These are phyloP conservation scores for Zaprionus taronus DNA, from an alignment of 1,140 invertebrate genomes.

Conservation along the genomic window DNA sequence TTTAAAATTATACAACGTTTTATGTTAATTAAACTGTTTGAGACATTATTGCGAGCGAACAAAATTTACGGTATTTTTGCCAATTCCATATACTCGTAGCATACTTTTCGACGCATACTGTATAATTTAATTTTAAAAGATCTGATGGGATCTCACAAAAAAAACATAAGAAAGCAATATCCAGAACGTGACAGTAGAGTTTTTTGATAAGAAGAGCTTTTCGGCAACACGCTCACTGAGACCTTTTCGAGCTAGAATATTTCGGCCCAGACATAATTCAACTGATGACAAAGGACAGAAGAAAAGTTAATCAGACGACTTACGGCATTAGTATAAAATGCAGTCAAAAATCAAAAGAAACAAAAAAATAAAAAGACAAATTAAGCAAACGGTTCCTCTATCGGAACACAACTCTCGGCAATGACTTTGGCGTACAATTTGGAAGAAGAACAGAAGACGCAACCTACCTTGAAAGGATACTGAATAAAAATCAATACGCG, in stretches of 20 bases:
- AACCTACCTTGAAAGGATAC: conserved; percentile 24
- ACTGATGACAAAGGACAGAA: conserved; percentile 38
- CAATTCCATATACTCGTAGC: conserved; percentile 12
- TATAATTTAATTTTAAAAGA: background rate
- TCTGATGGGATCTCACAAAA: background rate
- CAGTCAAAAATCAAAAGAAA: conserved; percentile 35
- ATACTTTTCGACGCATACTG: conserved; percentile 26
- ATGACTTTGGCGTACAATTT: conserved; percentile 78
- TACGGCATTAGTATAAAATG: conserved; percentile 42
- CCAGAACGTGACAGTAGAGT: conserved; percentile 21
- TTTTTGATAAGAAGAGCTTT: conserved; percentile 58
- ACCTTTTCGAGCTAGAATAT: conserved; percentile 57
- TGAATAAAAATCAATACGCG: conserved; percentile 55
- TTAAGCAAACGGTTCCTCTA: conserved; percentile 7
- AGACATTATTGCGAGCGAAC: conserved; percentile 19
- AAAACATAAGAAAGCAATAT: conserved; percentile 12
- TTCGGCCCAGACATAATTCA: conserved; percentile 63
- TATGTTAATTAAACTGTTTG: conserved; percentile 9
- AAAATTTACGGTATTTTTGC: conserved; percentile 27
- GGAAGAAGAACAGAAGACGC: conserved; percentile 58
- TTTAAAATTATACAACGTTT: background rate
- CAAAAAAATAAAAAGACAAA: conserved; percentile 7
- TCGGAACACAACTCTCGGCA: conserved; percentile 67
- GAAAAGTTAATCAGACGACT: conserved; percentile 26
- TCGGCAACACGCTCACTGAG: conserved; percentile 56